Base-by-base conservation (phyloP, 2,888 invertebrate species). In the Aphidoletes aphidimyza region DNA sequence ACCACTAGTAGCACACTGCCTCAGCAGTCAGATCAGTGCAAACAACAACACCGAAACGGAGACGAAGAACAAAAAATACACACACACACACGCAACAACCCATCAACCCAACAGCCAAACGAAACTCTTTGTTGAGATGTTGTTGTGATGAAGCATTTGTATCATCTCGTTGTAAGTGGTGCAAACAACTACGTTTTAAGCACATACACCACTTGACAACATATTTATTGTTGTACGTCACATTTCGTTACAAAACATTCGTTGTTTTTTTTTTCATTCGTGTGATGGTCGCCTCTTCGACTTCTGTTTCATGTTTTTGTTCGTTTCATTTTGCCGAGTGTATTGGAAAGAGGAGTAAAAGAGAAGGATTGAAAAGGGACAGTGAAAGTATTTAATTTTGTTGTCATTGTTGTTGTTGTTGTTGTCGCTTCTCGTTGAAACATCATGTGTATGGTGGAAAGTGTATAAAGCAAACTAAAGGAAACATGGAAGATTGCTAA, bases 161-260 rank as follows among this genome's bases (percentile, higher is more conserved):
- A 69, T 69, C 69, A 69, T 69, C 69, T 69, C 69, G 5, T 11
- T 69, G 69, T 69, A 69, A 69, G 69, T 69, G 69, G 69, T 69
- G n/a, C 69, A 69, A 26, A 69, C 69, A 30, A 34, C 54, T 11
- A 26, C 69, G 69, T 14, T 34, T 69, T 34, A 69, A 69, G 69
- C 69, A 69, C 69, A 69, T 14, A 69, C 69, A 69, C n/a, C 34
- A 69, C 69, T 69, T 69, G 30, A 69, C 69, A 30, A 69, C 69
- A 69, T 30, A 69, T 69, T 69, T 69, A 69, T 69, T 69, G 26
- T 69, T 69, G 69, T 69, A 69, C 69, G 69, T 69, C 69, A 69
- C 69, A 30, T 69, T 69, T 69, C 14, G 69, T 69, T 69, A 69
- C 30, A 69, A 69, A 26, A n/a, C n/a, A n/a, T n/a, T n/a, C n/a